phyloP scores from a whole-genome alignment of 2,888 invertebrate genomes.

The Drosophila tripunctata region DNA sequence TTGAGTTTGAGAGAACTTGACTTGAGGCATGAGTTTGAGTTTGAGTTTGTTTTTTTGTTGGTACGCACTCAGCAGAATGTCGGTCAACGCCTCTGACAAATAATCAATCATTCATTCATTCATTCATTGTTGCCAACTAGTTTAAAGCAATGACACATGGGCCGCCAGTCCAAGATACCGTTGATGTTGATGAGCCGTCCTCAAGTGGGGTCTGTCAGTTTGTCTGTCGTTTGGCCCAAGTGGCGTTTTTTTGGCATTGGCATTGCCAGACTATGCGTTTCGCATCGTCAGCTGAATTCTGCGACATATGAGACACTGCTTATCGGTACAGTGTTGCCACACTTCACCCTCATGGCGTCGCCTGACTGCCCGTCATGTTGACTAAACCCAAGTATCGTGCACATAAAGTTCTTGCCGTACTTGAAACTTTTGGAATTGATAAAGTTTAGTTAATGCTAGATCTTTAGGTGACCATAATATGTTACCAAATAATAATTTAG shows the following conservation, averaged over 20 bases:
- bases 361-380: not conserved
- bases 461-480: too few relatives aligned
- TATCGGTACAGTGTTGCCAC: slow-evolving; percentile 25
- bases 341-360: slow-evolving; percentile 17
- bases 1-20: too few relatives aligned
- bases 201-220: slow-evolving; percentile 29
- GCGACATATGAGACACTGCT: not conserved
- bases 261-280: not conserved
- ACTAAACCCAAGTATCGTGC: not conserved
- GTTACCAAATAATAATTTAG: too few relatives aligned
- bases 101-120: slow-evolving; percentile 74
- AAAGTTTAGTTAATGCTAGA: too few relatives aligned
- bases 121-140: slow-evolving; percentile 51
- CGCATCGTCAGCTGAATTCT: not conserved
- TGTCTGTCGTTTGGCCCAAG: slow-evolving; percentile 35
- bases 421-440: too few relatives aligned
- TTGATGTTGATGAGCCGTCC: slow-evolving; percentile 18
- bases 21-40: not conserved
- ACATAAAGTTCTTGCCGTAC: not conserved
- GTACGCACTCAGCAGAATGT: slow-evolving; percentile 10
- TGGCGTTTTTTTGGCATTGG: slow-evolving; percentile 37
- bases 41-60: slow-evolving; percentile 3
- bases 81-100: slow-evolving; percentile 12
- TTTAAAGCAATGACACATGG: slow-evolving; percentile 62
- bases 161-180: slow-evolving; percentile 12